phyloP scores from a whole-genome alignment of 64 coral and sea anemone species.

The Anthopleura sola region DNA sequence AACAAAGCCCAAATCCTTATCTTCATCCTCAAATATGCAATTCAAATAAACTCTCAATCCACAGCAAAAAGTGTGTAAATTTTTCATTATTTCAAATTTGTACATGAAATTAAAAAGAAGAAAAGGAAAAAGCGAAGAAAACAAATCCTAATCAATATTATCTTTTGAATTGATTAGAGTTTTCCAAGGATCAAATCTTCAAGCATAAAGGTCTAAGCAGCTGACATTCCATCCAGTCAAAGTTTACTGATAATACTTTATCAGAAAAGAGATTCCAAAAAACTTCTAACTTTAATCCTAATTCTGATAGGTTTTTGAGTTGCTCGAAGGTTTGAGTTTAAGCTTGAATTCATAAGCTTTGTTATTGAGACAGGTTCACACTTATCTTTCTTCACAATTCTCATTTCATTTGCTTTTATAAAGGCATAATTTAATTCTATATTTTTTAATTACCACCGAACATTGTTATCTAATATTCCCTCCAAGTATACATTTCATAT shows the following conservation, averaged over 20 bases:
- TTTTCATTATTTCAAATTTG: conserved; percentile 18
- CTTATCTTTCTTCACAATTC: conserved; percentile 4
- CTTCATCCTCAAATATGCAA: neutral
- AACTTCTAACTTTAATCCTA: conserved; percentile 7
- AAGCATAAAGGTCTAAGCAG: neutral
- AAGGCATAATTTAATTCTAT: conserved; percentile 23
- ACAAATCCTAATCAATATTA: neutral
- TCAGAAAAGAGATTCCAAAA: conserved; percentile 5
- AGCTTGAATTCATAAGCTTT: neutral
- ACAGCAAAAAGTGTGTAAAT: neutral
- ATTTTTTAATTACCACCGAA: conserved; percentile 24
- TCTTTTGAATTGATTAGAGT: conserved; percentile 17
- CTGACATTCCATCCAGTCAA: conserved; percentile 5
- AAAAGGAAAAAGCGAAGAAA: neutral
- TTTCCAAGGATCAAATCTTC: conserved; percentile 9
- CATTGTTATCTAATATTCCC: conserved; percentile 22
- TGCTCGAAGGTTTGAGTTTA: neutral
- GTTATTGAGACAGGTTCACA: neutral
- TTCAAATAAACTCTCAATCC: neutral
- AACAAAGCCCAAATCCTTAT: conserved; percentile 2
- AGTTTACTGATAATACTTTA: conserved; percentile 7
- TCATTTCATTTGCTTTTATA: conserved; percentile 1
- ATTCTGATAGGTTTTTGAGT: neutral
- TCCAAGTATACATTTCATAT: conserved; percentile 8
- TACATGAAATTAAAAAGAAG: conserved; percentile 8